phyloP scores from a whole-genome alignment of 2,888 invertebrate species.

The Tinea semifulvella region DNA sequence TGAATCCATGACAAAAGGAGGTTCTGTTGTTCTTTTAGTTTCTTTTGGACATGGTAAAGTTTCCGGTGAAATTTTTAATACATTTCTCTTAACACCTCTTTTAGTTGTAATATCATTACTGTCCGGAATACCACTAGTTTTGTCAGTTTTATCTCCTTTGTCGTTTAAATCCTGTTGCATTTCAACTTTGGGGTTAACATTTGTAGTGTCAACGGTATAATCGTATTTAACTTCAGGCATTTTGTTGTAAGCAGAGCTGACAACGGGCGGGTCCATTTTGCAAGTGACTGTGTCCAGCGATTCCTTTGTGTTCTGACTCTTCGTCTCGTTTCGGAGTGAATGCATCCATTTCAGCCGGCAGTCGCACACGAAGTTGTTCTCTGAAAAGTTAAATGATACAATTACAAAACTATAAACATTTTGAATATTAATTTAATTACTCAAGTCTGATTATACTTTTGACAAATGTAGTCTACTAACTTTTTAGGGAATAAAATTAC shows the following conservation, averaged over 20 bases:
- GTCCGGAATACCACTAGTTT: constrained; percentile 18
- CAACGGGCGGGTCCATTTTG: constrained; percentile 66
- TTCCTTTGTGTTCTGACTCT: constrained; percentile 72
- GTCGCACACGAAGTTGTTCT: constrained; percentile 85
- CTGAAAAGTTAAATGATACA: too few species aligned
- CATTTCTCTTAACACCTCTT: constrained; percentile 45
- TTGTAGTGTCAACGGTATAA: constrained; percentile 44
- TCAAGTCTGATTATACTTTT: too few species aligned
- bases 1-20: constrained; percentile 37
- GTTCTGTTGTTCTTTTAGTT: constrained; percentile 41
- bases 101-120: constrained; percentile 31
- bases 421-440: not conserved
- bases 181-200: constrained; percentile 32
- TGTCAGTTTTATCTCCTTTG: constrained; percentile 32
- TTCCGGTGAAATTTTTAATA: constrained; percentile 49
- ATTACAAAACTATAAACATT: too few species aligned
- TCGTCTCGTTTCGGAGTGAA: constrained; percentile 76
- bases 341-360: constrained; percentile 85
- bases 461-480: too few species aligned
- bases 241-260: constrained; percentile 58
- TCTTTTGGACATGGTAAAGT: constrained; percentile 51
- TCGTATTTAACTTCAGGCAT: constrained; percentile 42
- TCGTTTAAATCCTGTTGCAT: constrained; percentile 32
- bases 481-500: too few species aligned
- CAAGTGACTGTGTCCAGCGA: constrained; percentile 78